Evolutionary conservation across 92 coral and sea anemone species (phyloP), one percentile per base, ranked within the genome.

Genomic region (Phenganax subtilis): DNA sequence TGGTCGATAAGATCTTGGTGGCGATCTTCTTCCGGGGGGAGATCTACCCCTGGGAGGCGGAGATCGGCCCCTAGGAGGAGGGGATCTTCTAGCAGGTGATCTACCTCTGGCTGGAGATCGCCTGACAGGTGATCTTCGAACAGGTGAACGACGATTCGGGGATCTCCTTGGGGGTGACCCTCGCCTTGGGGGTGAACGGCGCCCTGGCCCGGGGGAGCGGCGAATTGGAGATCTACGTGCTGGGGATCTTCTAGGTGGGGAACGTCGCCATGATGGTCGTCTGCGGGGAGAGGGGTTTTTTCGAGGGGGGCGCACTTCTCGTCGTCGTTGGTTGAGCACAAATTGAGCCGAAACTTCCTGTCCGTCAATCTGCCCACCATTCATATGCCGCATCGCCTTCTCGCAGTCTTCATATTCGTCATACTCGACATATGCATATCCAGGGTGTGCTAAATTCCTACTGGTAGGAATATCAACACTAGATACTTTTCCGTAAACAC

Each of bases 301-400:
- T 61, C 91, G 93, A 58, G 86, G 75, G 28, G 99, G 96, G 75
- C 99, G 84, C 15, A 86, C 10, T 31, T 96, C 97, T 58, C 99
- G 89, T 2, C 90, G 91, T 68, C 98, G 87, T 59, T 85, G 92
- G 27, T 96, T 93, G 0, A 92, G 91, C 4, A 96, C 94, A 75
- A 89, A 88, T 80, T 96, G 99, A 37, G 90, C 90, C 4, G 91
- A 62, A 44, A 96, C 87, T 51, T 96, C 99, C 69, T 96, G 99
- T 7, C 99, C 99, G 31, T 96, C 99, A 14, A 96, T 93, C 80
- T 96, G 99, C 0, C 97, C 99, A 9, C 99, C 97, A 64, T 96
- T 94, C 99, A 96, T 96, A 86, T 96, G 99, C 70, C 92, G 92
- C 80, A 96, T 72, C 15, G 99, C 99, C 55, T 86, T 89, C 54